Base-by-base conservation (phyloP, 2,888 invertebrate species). In the Agonopterix heracliana region DNA sequence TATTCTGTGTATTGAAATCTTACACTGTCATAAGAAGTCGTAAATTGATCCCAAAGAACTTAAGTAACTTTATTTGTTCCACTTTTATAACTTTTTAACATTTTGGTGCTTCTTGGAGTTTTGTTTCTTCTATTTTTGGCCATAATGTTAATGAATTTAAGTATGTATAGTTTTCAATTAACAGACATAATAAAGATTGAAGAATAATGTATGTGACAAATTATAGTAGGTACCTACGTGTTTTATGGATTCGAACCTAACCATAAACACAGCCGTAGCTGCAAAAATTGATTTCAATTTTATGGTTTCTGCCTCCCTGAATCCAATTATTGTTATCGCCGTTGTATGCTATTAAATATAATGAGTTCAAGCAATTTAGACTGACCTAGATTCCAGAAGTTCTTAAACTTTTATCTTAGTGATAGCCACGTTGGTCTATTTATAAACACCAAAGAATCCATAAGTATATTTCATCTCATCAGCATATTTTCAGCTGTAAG, bases 301-400 rank as follows among this genome's bases (percentile, higher is more conserved):
- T 86, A 88, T 85, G 83, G 84, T 84, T 81, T 85, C 78, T 83
- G 83, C 78, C 84, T 77, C 72, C 81, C 78, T 79, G 86, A 84
- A 86, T 84, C 84, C 87, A 87, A 87, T 87, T 83, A 86, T 75
- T 81, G 82, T 81, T 87, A 87, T 87, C 85, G 86, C 74, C 73
- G 70, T 66, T 73, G 77, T 79, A 67, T 75, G 81, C 78, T 74
- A 78, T 85, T 84, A 81, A 85, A 77, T 78, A 76, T 81, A 81
- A 85, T 82, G 76, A 83, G 73, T 74, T 69, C 74, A 70, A 69
- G 68, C 74, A 72, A 74, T 79, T 79, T 72, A 68, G 68, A 72
- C 71, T 68, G 63, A 64, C 61, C 66, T 13, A 52, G 47, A 47
- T 51, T 43, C 41, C 35, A 26, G 26, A 26, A 26, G 26, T 26